phyloP scores from a whole-genome alignment of 2,888 invertebrate species.

The Sarcophaga rosellei region DNA sequence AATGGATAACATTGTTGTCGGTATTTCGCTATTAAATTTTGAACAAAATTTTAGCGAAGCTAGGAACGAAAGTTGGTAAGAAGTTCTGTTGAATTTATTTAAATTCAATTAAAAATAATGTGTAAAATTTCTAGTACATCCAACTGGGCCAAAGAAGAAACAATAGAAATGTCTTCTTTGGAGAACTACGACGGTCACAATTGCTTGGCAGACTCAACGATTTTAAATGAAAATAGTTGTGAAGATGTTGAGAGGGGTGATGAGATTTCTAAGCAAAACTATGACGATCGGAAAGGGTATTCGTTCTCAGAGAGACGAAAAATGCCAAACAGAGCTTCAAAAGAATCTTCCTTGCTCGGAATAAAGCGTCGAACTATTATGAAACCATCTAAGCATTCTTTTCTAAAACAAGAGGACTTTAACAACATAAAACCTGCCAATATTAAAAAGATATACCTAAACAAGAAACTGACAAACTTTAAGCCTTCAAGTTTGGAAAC shows the following conservation, averaged over 20 bases:
- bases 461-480: slow-evolving; percentile 76
- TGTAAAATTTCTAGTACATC: slow-evolving; percentile 31
- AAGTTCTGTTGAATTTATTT: neutral
- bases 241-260: slow-evolving; percentile 36
- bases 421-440: slow-evolving; percentile 66
- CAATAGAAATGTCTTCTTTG: slow-evolving; percentile 17
- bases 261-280: neutral
- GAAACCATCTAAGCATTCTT: slow-evolving; percentile 73
- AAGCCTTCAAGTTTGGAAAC: slow-evolving; percentile 77
- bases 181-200: neutral
- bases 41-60: slow-evolving; percentile 71
- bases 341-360: slow-evolving; percentile 74
- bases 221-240: slow-evolving; percentile 20
- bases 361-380: slow-evolving; percentile 76
- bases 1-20: slow-evolving; percentile 78
- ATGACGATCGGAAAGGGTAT: slow-evolving; percentile 10
- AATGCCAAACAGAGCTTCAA: slow-evolving; percentile 75
- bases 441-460: slow-evolving; percentile 77
- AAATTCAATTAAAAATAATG: neutral
- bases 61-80: slow-evolving; percentile 74
- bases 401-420: slow-evolving; percentile 64
- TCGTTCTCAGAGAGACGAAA: slow-evolving; percentile 71
- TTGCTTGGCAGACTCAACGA: neutral
- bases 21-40: slow-evolving; percentile 77
- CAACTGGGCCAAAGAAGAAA: neutral